Evolutionary conservation across 2,888 invertebrate species (phyloP).

Genomic region (Tipula vernalis): DNA sequence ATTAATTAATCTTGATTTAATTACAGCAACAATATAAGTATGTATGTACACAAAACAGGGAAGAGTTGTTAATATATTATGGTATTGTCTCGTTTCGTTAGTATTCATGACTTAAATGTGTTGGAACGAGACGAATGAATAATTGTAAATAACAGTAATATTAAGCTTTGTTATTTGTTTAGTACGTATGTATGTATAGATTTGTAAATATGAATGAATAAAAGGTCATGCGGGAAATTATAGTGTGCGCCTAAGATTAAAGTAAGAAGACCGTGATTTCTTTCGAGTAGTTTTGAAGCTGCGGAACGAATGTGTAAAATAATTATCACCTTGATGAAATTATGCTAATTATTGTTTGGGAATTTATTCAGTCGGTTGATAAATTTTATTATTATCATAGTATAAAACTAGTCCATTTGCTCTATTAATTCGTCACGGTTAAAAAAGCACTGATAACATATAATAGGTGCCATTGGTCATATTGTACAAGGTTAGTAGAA

Average conservation of each 20-base stretch:
- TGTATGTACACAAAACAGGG: no score
- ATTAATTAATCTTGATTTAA: not conserved
- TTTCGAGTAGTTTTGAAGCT: not conserved
- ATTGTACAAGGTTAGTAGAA: no score
- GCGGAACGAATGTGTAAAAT: not conserved
- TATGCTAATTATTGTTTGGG: not conserved
- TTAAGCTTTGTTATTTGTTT: not conserved
- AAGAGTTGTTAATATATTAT: not conserved
- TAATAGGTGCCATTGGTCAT: no score
- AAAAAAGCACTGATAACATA: no score
- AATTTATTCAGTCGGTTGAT: not conserved
- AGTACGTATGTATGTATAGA: not conserved
- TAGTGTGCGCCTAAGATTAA: not conserved
- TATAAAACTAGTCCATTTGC: no score
- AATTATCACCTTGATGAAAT: not conserved
- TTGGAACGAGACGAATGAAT: no score
- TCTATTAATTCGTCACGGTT: no score
- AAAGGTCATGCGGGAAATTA: not conserved
- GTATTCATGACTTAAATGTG: not conserved
- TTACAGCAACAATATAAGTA: not conserved
- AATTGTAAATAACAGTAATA: not conserved
- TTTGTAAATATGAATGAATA: not conserved
- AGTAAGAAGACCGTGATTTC: not conserved
- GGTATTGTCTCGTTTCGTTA: not conserved
- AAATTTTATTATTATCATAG: no score